A percentile compares a stretch with the other conserved stretches of the same genome.
Conservation (phyloP, 2,797 vertebrate species). For the Saxicola maurus region DNA sequence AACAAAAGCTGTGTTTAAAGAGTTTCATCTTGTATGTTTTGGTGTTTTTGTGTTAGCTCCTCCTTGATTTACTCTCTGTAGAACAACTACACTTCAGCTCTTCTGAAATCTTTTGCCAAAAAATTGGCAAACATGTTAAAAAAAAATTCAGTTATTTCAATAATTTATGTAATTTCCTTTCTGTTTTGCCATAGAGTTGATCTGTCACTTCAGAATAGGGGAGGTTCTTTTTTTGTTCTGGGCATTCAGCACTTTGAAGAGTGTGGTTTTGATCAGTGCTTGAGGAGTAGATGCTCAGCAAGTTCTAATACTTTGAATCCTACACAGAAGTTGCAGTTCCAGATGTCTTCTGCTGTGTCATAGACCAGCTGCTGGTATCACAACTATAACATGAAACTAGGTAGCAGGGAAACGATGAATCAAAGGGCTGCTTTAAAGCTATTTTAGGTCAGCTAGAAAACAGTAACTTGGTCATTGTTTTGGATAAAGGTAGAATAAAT, state of each 20-base stretch:
- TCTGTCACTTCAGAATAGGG: background rate
- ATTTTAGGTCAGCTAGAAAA: background rate
- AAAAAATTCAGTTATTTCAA: background rate
- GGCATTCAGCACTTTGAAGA: background rate
- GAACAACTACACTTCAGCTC: background rate
- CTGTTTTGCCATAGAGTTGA: background rate
- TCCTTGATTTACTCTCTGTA: background rate
- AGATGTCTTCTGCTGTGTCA: background rate
- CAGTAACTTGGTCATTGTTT: background rate
- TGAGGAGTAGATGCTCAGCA: background rate
- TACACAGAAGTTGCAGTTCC: background rate
- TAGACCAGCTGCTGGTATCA: background rate
- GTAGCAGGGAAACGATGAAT: background rate
- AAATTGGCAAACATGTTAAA: background rate
- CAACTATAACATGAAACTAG: background rate
- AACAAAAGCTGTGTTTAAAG: background rate
- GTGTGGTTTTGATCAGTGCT: background rate
- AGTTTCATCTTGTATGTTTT: background rate
- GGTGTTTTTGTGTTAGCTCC: background rate
- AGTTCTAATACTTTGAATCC: background rate
- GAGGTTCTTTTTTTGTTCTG: background rate
- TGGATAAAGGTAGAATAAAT: background rate
- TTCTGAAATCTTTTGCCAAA: background rate
- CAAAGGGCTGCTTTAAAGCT: background rate
- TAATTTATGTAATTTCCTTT: background rate